These are phyloP conservation scores for Acrocyrtus sp. DNA, from an alignment of 2,888 invertebrate species.

Conservation along the genomic window DNA sequence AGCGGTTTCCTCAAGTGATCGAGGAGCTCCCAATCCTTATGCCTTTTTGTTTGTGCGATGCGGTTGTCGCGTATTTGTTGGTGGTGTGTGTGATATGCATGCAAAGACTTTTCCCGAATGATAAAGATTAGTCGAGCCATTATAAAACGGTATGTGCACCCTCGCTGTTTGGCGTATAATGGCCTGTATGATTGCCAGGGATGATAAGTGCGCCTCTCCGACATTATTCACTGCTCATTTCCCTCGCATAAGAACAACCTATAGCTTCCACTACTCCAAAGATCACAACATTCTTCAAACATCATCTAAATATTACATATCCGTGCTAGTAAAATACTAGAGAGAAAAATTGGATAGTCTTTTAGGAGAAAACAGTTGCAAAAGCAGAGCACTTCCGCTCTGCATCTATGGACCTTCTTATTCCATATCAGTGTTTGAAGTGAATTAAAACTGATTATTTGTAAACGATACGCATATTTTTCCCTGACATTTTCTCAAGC, in stretches of 20 bases:
- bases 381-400: too few species aligned
- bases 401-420: too few species aligned
- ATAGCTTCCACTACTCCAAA: too few species aligned
- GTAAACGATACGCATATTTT: background rate
- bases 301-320: too few species aligned
- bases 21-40: background rate
- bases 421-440: background rate
- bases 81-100: conserved; percentile 41
- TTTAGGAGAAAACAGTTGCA: too few species aligned
- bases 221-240: too few species aligned
- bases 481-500: background rate
- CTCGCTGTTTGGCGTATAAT: conserved; percentile 48
- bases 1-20: background rate
- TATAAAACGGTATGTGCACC: conserved; percentile 53
- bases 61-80: background rate
- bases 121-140: conserved; percentile 50
- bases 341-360: too few species aligned
- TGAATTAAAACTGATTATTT: background rate
- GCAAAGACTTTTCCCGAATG: conserved; percentile 45
- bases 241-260: too few species aligned
- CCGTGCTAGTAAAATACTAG: too few species aligned
- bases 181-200: conserved; percentile 52
- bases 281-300: too few species aligned
- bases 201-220: conserved; percentile 27
- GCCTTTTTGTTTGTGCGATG: background rate